These are phyloP conservation scores for Urocyon cinereoargenteus DNA, from an alignment of 2,797 vertebrate genomes.

Conservation along the genomic window DNA sequence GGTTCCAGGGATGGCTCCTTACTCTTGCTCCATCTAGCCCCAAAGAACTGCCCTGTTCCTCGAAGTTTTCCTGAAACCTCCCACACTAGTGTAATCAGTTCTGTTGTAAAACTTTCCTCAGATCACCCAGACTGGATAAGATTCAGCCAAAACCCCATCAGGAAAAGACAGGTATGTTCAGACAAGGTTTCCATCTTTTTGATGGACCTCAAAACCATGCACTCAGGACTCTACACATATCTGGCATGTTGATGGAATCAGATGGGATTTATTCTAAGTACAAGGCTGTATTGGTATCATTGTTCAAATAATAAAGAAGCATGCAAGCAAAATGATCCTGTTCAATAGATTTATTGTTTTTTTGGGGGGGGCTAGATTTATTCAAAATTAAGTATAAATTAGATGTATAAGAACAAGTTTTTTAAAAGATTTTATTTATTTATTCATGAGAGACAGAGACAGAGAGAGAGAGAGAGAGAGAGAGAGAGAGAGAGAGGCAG, in stretches of 20 bases:
- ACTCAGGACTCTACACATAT: neutral
- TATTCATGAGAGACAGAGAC: no score
- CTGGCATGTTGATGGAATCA: neutral
- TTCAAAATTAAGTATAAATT: neutral
- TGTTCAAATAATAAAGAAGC: neutral
- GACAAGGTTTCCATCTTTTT: neutral
- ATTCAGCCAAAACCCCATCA: neutral
- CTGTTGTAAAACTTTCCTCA: neutral
- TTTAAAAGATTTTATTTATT: no score
- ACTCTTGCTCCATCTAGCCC: neutral
- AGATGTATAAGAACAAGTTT: neutral
- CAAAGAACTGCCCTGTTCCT: neutral
- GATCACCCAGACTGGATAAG: neutral
- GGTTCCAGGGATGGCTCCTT: neutral
- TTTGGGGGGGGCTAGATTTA: fast-evolving
- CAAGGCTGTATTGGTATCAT: no score
- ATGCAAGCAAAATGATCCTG: neutral
- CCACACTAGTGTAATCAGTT: neutral
- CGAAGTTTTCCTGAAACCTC: neutral
- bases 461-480: no score
- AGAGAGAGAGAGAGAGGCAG: no score
- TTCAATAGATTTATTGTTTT: neutral
- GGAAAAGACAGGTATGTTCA: neutral
- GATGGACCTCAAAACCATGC: neutral
- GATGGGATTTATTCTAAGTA: neutral